Evolutionary conservation across 2,888 invertebrate species (phyloP).

Genomic region (Cryptus armator): DNA sequence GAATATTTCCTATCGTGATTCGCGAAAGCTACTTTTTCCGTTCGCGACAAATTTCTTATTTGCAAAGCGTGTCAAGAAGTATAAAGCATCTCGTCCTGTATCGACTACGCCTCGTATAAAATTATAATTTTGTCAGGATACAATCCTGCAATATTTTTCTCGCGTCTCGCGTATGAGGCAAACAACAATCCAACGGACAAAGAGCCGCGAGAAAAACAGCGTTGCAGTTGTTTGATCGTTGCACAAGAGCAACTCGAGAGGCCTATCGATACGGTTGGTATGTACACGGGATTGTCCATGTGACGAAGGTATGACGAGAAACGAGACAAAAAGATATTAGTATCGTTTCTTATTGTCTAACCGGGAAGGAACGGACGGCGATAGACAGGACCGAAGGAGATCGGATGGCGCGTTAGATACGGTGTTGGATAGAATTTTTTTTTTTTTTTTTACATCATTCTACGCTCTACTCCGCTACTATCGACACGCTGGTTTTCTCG

Average conservation of each 20-base stretch:
- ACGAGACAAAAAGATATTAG: conserved; percentile 66
- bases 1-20: neutral
- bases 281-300: conserved; percentile 10
- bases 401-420: conserved; percentile 66
- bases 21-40: conserved; percentile 32
- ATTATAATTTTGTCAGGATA: neutral
- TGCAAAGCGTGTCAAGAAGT: conserved; percentile 54
- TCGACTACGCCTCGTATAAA: conserved; percentile 10
- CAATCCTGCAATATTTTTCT: conserved; percentile 31
- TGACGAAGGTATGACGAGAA: conserved; percentile 36
- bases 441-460: neutral
- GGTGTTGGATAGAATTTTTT: conserved; percentile 63
- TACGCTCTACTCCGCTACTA: conserved; percentile 18
- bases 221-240: conserved; percentile 62
- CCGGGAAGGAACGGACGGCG: conserved; percentile 18
- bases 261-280: conserved; percentile 2
- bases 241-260: conserved; percentile 39
- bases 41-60: conserved; percentile 52
- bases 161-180: conserved; percentile 23
- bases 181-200: conserved; percentile 51
- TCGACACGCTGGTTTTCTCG: conserved; percentile 60
- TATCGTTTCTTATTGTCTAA: conserved; percentile 63
- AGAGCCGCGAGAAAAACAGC: conserved; percentile 35
- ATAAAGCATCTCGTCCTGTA: conserved; percentile 29
- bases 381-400: conserved; percentile 60